Conservation (phyloP, 1,140 invertebrate genomes). For the Drosophila insularis region DNA sequence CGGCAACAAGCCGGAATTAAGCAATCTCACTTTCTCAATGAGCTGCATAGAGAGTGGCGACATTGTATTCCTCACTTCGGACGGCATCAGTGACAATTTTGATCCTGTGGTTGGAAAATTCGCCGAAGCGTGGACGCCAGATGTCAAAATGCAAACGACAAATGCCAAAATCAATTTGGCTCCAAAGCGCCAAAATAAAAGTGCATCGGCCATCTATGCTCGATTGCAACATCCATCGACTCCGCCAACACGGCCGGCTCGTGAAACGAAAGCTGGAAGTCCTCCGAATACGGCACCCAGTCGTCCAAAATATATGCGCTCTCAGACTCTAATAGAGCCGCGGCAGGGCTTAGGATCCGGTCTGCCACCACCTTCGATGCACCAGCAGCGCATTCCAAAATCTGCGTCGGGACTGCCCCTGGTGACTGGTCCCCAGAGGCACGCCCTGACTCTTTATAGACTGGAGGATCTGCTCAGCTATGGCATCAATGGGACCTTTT, state of each 20-base stretch:
- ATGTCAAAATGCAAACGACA: constrained; percentile 66
- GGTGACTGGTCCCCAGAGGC: constrained; percentile 91
- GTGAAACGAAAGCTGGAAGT: constrained; percentile 56
- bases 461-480: constrained; percentile 91
- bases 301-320: constrained; percentile 82
- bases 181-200: constrained; percentile 81
- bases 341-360: constrained; percentile 44
- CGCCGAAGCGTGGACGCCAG: constrained; percentile 84
- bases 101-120: constrained; percentile 97
- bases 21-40: constrained; percentile 95
- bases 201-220: constrained; percentile 73
- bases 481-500: constrained; percentile 87
- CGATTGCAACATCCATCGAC: constrained; percentile 64
- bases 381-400: constrained; percentile 74
- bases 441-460: constrained; percentile 90
- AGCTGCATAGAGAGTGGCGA: constrained; percentile 92
- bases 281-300: constrained; percentile 57
- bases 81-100: constrained; percentile 97
- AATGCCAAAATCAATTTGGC: constrained; percentile 44
- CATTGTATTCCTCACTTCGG: constrained; percentile 94
- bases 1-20: constrained; percentile 93
- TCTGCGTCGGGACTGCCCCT: constrained; percentile 86
- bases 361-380: constrained; percentile 45
- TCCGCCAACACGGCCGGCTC: constrained; percentile 56
- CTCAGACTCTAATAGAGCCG: constrained; percentile 84